Evolutionary conservation across 2,113 vertebrate genomes (phyloP), one percentile per base, ranked within the genome.

Genomic region (Poeciliopsis occidentalis): DNA sequence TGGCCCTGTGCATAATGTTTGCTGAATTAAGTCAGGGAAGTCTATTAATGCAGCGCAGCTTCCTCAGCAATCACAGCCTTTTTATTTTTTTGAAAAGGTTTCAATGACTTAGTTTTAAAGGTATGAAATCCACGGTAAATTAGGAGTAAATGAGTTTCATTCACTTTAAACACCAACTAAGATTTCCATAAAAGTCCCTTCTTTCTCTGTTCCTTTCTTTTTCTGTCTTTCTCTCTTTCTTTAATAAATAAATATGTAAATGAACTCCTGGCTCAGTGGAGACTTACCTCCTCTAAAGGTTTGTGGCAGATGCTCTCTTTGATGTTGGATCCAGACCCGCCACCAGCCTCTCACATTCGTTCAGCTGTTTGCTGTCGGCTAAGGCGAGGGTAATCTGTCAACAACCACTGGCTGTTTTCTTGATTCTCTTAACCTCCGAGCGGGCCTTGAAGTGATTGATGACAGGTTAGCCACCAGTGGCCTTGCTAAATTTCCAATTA

Each of bases 381-480:
- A 67, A 37, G 84, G 64, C 72, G 80, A 85, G 88, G 82, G 85
- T 87, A 87, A 93, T 89, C 92, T 93, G 86, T 92, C 91, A 93
- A 70, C 88, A 85, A 75, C 71, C 67, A 64, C 82, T 73, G 64
- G 75, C 67, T 84, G 73, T 88, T 79, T 78, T 60, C 71, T 76
- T 74, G 69, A 26, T 71, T 80, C 75, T 62, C 80, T 76, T 69
- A 74, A 75, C 82, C 80, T 86, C 79, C 85, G 60, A 37, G 57
- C 83, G 60, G 83, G 86, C 81, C 81, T 85, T 87, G 80, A 81
- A 70, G 87, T 95, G 94, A 95, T 95, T 94, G 94, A 95, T 95
- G 93, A 94, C 88, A 89, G 94, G 93, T 95, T 93, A 92, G 84
- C 79, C 82, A 70, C 85, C 91, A 75, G 77, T 72, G 81, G 90